Percentiles rank a stretch among this genome's conserved stretches.
Evolutionary conservation across 2,888 invertebrate species (phyloP).

Genomic region (Autographa pulchrina): DNA sequence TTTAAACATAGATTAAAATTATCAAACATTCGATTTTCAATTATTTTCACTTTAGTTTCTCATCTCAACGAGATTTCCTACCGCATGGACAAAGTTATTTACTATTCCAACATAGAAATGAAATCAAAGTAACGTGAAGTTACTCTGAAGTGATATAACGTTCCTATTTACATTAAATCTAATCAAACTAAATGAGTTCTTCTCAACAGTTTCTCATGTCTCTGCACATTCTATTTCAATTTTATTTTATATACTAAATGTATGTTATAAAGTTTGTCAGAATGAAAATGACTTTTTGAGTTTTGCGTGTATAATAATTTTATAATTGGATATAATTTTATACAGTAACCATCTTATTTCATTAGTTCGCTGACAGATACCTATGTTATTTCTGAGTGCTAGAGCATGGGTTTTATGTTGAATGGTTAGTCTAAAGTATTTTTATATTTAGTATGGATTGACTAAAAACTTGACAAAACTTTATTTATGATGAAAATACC

Average conservation of each 20-base stretch:
- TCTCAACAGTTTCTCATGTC: conserved; percentile 16
- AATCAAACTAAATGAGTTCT: conserved; percentile 25
- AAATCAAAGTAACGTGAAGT: conserved; percentile 10
- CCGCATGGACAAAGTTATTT: not conserved
- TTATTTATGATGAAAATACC: no score
- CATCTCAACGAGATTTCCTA: no score
- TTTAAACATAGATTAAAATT: no score
- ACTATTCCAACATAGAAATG: conserved; percentile 1
- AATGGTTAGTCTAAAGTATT: no score
- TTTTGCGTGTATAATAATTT: not conserved
- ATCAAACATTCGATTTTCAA: no score
- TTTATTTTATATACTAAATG: not conserved
- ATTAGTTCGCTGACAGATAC: no score
- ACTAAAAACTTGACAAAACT: no score
- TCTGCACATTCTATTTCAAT: not conserved
- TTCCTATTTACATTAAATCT: conserved; percentile 29
- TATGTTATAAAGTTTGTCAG: not conserved
- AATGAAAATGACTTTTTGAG: not conserved
- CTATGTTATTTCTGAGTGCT: no score
- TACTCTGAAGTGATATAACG: conserved; percentile 3
- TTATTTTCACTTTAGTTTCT: no score
- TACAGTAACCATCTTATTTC: no score
- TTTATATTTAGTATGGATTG: no score
- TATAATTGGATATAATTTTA: not conserved
- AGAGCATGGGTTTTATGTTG: no score